A percentile compares a stretch with the other conserved stretches of the same genome.
Conservation (phyloP, 2,113 vertebrate genomes). For the Thermophis baileyi region DNA sequence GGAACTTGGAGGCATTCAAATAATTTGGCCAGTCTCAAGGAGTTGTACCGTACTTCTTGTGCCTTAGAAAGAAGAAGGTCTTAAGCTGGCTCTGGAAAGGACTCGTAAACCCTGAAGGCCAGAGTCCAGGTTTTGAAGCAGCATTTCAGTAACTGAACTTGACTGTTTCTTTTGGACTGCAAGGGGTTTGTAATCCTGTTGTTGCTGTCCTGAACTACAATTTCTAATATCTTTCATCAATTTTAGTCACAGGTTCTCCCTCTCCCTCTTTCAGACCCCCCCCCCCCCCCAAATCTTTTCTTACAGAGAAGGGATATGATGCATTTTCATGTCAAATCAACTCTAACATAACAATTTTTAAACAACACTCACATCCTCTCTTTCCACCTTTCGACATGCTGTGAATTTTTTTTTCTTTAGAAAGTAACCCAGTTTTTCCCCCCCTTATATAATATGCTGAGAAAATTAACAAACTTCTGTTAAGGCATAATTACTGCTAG, state of each 20-base stretch:
- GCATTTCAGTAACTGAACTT: background rate
- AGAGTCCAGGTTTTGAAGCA: background rate
- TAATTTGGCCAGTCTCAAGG: background rate
- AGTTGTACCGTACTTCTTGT: background rate
- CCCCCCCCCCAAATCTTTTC: background rate
- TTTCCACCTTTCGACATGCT: background rate
- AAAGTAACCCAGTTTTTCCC: background rate
- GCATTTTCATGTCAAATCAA: background rate
- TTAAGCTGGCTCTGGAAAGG: background rate
- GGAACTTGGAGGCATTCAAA: background rate
- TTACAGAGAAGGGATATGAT: background rate
- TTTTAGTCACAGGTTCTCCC: background rate
- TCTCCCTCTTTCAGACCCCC: background rate
- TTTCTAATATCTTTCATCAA: background rate
- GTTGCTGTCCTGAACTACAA: background rate
- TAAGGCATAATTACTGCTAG: conserved; percentile 18
- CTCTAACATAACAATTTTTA: background rate
- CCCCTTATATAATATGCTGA: background rate
- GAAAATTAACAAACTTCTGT: background rate
- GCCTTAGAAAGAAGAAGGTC: background rate
- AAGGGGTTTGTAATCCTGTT: background rate
- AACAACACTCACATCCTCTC: background rate
- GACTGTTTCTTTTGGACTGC: background rate
- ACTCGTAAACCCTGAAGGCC: background rate
- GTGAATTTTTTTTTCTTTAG: background rate